Base-by-base conservation (phyloP, 2,113 vertebrate genomes). In the Callocephalon fimbriatum region DNA sequence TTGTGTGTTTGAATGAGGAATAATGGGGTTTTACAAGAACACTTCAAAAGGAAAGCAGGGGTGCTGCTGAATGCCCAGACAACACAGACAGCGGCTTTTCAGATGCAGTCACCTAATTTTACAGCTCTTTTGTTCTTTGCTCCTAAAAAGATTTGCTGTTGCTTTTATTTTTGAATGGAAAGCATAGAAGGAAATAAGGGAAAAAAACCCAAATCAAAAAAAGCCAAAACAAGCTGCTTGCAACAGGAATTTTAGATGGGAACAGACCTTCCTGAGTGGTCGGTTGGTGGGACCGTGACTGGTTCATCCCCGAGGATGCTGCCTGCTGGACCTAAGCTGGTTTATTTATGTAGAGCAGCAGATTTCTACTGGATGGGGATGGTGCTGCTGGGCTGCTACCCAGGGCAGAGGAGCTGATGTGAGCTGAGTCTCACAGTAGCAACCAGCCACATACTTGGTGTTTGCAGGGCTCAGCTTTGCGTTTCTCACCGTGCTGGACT, bases 211-310 rank as follows among this genome's bases (percentile, higher is more conserved):
- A 61, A 61, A 61, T 7, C 3, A 4, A 20, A 16, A 26, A 10
- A 20, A 86, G 50, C 19, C 13, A 16, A n/a, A 50, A 62, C 14
- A 86, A 17, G n/a, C 26, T 65, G 35, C 29, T 77, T 38, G 77
- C 50, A 53, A 40, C 18, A 23, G 26, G 71, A 19, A 15, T 53
- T 73, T 62, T 27, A 66, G 59, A 53, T 0, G 11, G 72, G 54
- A 81, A 15, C 23, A 71, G 53, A 48, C 32, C 27, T 18, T 56
- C 31, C 1, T 7, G 22, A n/a, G 19, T 0, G 0, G 31, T 42
- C 12, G 15, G 51, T 42, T 0, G 1, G 29, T 53, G 45, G 31
- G 66, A 48, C 53, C 0, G 1, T 0, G 5, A 27, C 6, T 0
- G 8, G 29, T 32, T 47, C n/a, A 0, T 47, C 65, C 17, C 32